Percentiles rank a stretch among this genome's conserved stretches.
phyloP scores from a whole-genome alignment of 2,113 vertebrate genomes.

The Trematocara zebra region DNA sequence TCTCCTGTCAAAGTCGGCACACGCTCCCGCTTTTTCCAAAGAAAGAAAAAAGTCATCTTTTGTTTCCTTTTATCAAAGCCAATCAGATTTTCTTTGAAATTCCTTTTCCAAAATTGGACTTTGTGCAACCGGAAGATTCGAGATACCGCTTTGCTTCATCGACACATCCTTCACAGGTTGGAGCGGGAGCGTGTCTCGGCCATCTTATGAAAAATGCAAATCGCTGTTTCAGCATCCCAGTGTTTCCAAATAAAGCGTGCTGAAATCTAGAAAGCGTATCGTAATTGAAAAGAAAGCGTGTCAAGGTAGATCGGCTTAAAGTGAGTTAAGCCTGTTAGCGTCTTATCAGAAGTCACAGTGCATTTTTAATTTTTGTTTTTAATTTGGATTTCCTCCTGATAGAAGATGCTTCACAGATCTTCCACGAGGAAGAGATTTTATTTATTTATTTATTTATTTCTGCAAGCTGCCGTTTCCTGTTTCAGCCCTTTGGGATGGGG shows the following conservation, averaged over 20 bases:
- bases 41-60: not conserved
- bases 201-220: slow-evolving; percentile 3
- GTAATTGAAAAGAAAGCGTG: slow-evolving; percentile 41
- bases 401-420: not conserved
- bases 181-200: not conserved
- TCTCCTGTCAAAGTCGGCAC: not conserved
- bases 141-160: not conserved
- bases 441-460: not conserved
- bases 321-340: slow-evolving; percentile 43
- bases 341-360: slow-evolving; percentile 32
- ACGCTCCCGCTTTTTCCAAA: not conserved
- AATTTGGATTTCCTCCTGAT: slow-evolving; percentile 15
- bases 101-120: not conserved
- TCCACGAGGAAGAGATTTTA: not conserved
- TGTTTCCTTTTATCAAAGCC: slow-evolving; percentile 32
- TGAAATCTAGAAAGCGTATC: slow-evolving; percentile 27
- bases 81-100: slow-evolving; percentile 7
- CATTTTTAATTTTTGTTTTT: not conserved
- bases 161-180: not conserved
- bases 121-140: not conserved
- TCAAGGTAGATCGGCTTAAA: slow-evolving; percentile 31
- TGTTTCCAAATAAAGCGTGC: not conserved
- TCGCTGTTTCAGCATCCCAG: not conserved
- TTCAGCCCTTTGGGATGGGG: not conserved
- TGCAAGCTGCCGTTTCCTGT: slow-evolving; percentile 4